These are phyloP conservation scores for Anomalospiza imberbis DNA, from an alignment of 2,797 vertebrate genomes.

Conservation along the genomic window DNA sequence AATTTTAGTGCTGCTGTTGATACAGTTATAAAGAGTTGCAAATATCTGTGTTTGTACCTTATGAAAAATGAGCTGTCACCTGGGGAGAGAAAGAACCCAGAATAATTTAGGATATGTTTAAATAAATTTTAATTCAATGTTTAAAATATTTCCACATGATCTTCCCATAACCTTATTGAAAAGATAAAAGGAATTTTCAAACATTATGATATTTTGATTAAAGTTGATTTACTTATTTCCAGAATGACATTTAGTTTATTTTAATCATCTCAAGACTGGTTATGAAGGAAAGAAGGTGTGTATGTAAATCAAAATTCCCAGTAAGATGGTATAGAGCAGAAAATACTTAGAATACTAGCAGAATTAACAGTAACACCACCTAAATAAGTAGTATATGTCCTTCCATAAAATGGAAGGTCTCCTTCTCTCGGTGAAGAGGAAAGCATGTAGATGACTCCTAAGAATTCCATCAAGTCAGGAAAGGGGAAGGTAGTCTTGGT, in stretches of 20 bases:
- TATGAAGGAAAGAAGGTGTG: neutral
- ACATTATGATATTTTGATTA: neutral
- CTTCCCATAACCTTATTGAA: neutral
- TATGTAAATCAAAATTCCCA: neutral
- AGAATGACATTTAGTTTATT: neutral
- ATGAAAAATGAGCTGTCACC: slow-evolving; percentile 22
- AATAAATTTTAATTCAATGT: neutral
- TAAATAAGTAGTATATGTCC: neutral
- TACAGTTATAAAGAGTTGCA: neutral
- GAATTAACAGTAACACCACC: neutral
- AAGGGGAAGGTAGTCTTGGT: neutral
- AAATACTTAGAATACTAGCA: neutral
- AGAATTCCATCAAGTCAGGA: neutral
- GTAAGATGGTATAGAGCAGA: neutral
- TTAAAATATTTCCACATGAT: neutral
- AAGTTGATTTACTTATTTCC: neutral
- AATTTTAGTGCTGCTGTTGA: neutral
- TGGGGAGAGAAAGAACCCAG: neutral
- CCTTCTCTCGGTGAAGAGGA: neutral
- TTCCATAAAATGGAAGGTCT: neutral
- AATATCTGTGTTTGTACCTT: neutral
- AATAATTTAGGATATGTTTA: neutral
- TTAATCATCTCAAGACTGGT: neutral
- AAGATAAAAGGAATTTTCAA: neutral
- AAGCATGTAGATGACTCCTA: neutral